phyloP scores from a whole-genome alignment of 2,113 vertebrate species.

The pig (Sus scrofa) region DNA sequence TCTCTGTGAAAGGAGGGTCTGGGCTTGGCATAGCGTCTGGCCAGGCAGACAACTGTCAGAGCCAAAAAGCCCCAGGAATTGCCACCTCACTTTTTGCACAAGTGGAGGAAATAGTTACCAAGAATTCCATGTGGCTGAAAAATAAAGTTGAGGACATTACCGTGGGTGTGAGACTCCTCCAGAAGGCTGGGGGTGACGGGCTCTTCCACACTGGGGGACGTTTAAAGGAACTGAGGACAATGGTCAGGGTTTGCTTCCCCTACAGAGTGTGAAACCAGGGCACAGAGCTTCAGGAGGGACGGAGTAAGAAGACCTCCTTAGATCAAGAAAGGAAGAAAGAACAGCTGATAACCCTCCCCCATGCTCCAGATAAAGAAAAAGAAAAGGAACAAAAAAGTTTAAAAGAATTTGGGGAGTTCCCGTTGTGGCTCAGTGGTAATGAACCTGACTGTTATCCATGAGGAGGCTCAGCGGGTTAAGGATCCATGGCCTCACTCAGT shows the following conservation, averaged over 20 bases:
- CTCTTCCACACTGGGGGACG: not conserved
- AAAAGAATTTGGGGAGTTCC: not conserved
- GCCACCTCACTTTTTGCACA: not conserved
- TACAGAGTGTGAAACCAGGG: not conserved
- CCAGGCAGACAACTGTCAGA: not conserved
- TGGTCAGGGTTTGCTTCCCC: not conserved
- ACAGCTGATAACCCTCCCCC: no score
- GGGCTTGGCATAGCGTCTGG: not conserved
- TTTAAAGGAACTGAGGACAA: not conserved
- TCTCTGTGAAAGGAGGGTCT: not conserved
- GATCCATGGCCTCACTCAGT: no score
- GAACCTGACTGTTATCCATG: no score
- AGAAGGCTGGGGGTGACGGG: no score
- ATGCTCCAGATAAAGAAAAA: not conserved
- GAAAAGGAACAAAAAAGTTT: not conserved
- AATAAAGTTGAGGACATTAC: not conserved
- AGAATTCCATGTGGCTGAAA: not conserved
- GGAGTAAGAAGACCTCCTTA: not conserved
- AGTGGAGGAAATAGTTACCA: not conserved
- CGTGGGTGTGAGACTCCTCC: not conserved
- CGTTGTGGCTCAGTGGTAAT: no score
- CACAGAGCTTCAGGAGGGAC: not conserved
- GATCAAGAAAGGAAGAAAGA: not conserved
- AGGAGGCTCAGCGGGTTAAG: no score
- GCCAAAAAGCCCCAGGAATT: not conserved